phyloP scores from a whole-genome alignment of 2,113 vertebrate species.

The Microcebus tavaratra region DNA sequence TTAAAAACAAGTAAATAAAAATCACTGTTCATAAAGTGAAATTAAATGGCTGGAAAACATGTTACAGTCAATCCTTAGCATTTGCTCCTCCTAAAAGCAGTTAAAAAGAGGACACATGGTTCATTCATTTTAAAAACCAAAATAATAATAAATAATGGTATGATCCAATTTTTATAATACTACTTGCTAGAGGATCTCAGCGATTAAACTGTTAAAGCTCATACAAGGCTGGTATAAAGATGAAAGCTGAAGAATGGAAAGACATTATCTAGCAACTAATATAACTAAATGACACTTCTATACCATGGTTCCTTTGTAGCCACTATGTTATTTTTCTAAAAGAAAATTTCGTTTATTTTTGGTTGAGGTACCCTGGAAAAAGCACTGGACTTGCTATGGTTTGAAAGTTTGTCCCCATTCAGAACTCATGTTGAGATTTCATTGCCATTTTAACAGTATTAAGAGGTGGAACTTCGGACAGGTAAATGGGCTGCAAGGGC shows the following conservation, averaged over 20 bases:
- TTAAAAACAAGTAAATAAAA: slow-evolving; percentile 48
- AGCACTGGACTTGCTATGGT: background rate
- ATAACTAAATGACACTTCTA: background rate
- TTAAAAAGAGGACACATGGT: background rate
- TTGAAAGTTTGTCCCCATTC: background rate
- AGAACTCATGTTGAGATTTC: background rate
- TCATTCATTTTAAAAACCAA: slow-evolving; percentile 45
- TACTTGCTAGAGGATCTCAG: background rate
- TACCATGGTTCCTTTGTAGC: background rate
- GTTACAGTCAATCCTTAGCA: slow-evolving; percentile 19
- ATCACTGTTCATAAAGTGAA: background rate
- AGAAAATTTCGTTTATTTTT: background rate
- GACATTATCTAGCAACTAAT: background rate
- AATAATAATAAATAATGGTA: slow-evolving; percentile 55
- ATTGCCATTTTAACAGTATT: background rate
- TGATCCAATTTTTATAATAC: slow-evolving; percentile 35
- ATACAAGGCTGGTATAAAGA: background rate
- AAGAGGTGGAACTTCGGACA: background rate
- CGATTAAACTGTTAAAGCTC: slow-evolving; percentile 46
- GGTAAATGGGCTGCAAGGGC: background rate
- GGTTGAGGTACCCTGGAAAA: background rate
- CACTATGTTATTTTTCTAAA: background rate
- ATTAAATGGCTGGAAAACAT: slow-evolving; percentile 52
- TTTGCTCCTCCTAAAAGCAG: slow-evolving; percentile 48
- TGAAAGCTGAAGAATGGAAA: background rate